phyloP scores from a whole-genome alignment of 2,113 vertebrate species.

The Alethe diademata region DNA sequence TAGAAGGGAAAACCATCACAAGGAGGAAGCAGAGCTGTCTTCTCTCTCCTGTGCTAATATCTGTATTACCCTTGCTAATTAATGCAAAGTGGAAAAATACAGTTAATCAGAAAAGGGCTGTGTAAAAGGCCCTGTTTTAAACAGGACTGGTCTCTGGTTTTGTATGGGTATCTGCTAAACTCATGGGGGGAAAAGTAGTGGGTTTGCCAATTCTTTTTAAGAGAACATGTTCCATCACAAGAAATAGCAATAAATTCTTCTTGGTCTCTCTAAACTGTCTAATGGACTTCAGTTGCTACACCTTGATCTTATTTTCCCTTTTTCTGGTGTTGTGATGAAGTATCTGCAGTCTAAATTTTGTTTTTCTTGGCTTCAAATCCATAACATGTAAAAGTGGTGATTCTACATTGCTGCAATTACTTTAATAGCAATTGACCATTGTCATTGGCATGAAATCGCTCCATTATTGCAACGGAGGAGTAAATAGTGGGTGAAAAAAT shows the following conservation, averaged over 20 bases:
- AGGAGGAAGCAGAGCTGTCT: background rate
- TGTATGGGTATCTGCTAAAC: background rate
- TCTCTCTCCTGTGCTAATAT: background rate
- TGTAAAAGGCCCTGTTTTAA: background rate
- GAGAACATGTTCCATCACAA: background rate
- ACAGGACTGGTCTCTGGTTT: background rate
- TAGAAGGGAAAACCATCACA: background rate
- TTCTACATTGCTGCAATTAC: background rate
- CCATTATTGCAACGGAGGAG: background rate
- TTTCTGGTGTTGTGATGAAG: background rate
- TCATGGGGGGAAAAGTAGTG: rapidly evolving
- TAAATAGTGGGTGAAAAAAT: background rate
- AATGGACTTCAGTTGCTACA: background rate
- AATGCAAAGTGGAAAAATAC: background rate
- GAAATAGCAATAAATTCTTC: background rate
- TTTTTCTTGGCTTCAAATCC: background rate
- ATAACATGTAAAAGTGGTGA: background rate
- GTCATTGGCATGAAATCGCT: background rate
- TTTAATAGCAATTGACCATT: background rate
- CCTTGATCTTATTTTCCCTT: background rate
- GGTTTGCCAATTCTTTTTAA: background rate
- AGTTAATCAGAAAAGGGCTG: background rate
- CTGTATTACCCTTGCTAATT: background rate
- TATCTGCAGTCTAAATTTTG: background rate
- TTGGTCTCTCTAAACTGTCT: background rate